These are phyloP conservation scores for Parapristionchus giblindavisi DNA, from an alignment of 2,888 invertebrate genomes.

Conservation along the genomic window DNA sequence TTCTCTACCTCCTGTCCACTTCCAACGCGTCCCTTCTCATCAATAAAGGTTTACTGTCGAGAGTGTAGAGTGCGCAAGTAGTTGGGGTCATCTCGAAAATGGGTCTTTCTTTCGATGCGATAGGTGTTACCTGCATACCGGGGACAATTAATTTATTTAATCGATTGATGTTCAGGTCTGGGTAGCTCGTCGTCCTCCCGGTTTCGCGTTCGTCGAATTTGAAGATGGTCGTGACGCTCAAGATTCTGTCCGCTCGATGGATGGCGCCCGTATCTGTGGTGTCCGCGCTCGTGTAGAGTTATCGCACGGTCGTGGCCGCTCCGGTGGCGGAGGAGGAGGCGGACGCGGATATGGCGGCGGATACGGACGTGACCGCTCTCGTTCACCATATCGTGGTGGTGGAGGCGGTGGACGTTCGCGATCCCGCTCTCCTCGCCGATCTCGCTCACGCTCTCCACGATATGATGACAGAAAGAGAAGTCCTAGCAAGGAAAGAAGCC, in stretches of 20 bases:
- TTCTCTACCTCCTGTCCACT: slow-evolving; percentile 11
- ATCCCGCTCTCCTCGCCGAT: slow-evolving; percentile 24
- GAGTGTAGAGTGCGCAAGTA: slow-evolving; percentile 10
- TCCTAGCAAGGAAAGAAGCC: slow-evolving; percentile 33
- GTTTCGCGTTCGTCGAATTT: slow-evolving; percentile 72
- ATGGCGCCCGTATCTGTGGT: slow-evolving; percentile 74
- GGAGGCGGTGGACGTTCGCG: slow-evolving; percentile 21
- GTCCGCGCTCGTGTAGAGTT: slow-evolving; percentile 71
- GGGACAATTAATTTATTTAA: background rate
- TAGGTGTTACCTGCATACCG: background rate
- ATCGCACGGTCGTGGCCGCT: slow-evolving; percentile 70
- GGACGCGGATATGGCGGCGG: slow-evolving; percentile 45
- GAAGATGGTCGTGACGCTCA: slow-evolving; percentile 81
- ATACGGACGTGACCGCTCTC: slow-evolving; percentile 15
- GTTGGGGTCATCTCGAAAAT: background rate
- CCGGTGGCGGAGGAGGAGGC: slow-evolving; percentile 65
- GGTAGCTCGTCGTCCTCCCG: slow-evolving; percentile 91
- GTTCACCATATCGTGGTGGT: slow-evolving; percentile 36
- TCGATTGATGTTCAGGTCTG: slow-evolving; percentile 72
- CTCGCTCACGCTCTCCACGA: slow-evolving; percentile 40
- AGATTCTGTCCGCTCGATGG: slow-evolving; percentile 71
- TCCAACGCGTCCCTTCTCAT: slow-evolving; percentile 6
- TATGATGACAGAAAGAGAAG: slow-evolving; percentile 36
- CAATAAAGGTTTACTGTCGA: background rate
- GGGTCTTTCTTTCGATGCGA: background rate